Conservation (phyloP, 2,113 vertebrate species). For the Malurus elegans region DNA sequence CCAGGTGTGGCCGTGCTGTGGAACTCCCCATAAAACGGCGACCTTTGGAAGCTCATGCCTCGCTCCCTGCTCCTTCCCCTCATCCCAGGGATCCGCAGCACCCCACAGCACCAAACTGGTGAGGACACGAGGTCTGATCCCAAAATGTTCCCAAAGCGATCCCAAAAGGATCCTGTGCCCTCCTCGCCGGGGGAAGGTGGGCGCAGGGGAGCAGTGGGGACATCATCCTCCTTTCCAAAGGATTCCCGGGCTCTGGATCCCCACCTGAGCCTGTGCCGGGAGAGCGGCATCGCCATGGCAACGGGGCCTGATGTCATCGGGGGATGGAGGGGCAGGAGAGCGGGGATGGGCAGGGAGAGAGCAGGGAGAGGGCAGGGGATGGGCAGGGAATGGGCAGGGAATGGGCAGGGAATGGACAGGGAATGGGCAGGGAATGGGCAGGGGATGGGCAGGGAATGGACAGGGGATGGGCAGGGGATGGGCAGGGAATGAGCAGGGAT, state of each 20-base stretch:
- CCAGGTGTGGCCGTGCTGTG: background rate
- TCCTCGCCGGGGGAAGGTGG: rapidly evolving
- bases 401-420: too few species aligned
- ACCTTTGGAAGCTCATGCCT: background rate
- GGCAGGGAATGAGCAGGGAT: background rate
- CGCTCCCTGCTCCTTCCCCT: too few species aligned
- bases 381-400: background rate
- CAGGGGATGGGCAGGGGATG: too few species aligned
- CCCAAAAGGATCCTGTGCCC: rapidly evolving
- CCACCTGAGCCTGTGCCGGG: background rate
- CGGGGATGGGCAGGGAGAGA: too few species aligned
- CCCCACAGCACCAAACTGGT: background rate
- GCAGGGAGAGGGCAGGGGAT: background rate
- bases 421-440: background rate
- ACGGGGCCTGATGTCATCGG: background rate
- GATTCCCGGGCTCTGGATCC: background rate
- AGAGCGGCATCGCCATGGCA: slow-evolving; percentile 19
- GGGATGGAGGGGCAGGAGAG: background rate
- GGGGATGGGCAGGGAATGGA: background rate
- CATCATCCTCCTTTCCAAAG: background rate
- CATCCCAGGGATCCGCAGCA: background rate
- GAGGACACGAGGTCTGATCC: rapidly evolving
- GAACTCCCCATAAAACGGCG: background rate
- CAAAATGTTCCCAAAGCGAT: rapidly evolving
- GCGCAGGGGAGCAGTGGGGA: rapidly evolving